Conservation (phyloP, 2,888 invertebrate species). For the Mesoligia furuncula region DNA sequence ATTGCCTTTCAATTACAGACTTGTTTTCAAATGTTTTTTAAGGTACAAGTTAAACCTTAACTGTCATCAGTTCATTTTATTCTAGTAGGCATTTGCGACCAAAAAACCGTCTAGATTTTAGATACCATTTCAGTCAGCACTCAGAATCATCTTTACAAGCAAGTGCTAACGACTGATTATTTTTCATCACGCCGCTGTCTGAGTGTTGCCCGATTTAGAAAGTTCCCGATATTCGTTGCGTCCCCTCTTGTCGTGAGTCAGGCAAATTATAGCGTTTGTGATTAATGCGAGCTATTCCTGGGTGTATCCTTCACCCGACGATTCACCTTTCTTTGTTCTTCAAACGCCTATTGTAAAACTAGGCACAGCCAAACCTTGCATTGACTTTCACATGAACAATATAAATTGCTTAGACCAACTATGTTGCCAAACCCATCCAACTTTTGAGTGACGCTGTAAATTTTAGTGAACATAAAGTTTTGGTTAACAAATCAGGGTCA, state of each 20-base stretch:
- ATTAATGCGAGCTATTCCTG: constrained; percentile 88
- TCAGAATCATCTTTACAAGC: constrained; percentile 58
- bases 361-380: constrained; percentile 10
- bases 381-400: constrained; percentile 8
- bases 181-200: constrained; percentile 66
- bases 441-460: background rate
- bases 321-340: constrained; percentile 81
- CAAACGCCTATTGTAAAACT: constrained; percentile 64
- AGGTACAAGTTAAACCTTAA: background rate
- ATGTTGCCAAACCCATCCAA: background rate
- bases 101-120: constrained; percentile 4
- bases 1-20: background rate
- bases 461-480: constrained; percentile 46
- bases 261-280: constrained; percentile 88
- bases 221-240: constrained; percentile 82
- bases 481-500: constrained; percentile 66
- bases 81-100: background rate
- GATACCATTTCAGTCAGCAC: constrained; percentile 63
- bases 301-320: constrained; percentile 76
- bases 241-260: constrained; percentile 88
- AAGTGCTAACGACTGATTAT: constrained; percentile 73
- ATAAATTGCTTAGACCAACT: background rate
- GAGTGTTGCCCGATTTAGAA: constrained; percentile 86
- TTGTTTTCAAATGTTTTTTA: background rate
- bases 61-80: background rate